Conservation (phyloP, 1,140 invertebrate genomes). For the Wasmannia auropunctata region DNA sequence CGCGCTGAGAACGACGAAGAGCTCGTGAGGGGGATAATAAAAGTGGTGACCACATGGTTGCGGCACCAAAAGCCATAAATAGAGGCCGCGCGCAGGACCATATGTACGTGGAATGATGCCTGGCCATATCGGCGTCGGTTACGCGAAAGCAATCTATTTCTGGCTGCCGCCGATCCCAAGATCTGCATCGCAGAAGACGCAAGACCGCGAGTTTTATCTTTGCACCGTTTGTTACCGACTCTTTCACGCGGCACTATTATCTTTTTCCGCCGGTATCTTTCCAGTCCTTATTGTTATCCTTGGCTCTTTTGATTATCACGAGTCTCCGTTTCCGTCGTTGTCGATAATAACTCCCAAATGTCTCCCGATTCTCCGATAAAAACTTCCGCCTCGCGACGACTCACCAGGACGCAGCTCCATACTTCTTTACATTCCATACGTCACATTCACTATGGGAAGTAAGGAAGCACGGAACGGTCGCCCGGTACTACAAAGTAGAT, state of each 20-base stretch:
- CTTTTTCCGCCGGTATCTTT: not conserved
- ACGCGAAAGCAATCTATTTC: conserved; percentile 71
- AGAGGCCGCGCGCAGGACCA: conserved; percentile 62
- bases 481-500: conserved; percentile 73
- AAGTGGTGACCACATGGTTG: conserved; percentile 73
- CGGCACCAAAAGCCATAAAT: conserved; percentile 64
- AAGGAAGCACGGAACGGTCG: conserved; percentile 96
- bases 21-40: conserved; percentile 62
- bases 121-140: conserved; percentile 44
- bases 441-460: conserved; percentile 95
- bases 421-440: conserved; percentile 99
- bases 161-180: conserved; percentile 52
- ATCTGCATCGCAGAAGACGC: conserved; percentile 2
- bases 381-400: conserved; percentile 40
- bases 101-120: conserved; percentile 65
- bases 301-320: not conserved
- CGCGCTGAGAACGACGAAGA: conserved; percentile 48
- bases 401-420: conserved; percentile 90
- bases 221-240: not conserved
- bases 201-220: not conserved
- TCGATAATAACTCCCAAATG: not conserved
- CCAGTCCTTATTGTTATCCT: not conserved
- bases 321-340: not conserved
- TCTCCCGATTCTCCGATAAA: not conserved
- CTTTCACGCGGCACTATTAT: conserved; percentile 33